These are phyloP conservation scores for Lota lota DNA, from an alignment of 2,113 vertebrate species.

Conservation along the genomic window DNA sequence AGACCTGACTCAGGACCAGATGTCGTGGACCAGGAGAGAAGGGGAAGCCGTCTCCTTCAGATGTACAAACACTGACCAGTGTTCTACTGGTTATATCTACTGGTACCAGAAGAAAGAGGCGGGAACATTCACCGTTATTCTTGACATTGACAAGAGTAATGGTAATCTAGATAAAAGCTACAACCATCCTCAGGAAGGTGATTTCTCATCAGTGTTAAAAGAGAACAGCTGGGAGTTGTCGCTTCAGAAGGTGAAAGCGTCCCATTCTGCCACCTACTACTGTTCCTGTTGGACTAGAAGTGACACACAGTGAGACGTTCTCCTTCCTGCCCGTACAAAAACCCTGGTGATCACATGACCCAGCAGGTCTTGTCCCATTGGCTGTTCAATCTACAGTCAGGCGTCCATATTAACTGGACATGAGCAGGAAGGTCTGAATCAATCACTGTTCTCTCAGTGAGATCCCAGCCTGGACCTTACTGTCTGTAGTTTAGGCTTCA, in stretches of 20 bases:
- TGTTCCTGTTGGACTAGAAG: background rate
- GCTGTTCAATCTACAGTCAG: no score
- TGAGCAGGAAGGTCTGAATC: no score
- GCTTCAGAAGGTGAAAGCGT: background rate
- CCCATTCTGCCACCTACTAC: constrained; percentile 8
- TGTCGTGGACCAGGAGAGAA: background rate
- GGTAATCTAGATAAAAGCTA: background rate
- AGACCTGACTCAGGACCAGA: constrained; percentile 2
- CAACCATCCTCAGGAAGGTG: constrained; percentile 1
- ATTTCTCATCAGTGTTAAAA: background rate
- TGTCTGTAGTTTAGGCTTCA: no score
- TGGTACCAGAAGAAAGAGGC: constrained; percentile 9
- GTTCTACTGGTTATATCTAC: background rate
- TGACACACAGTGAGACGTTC: constrained; percentile 4
- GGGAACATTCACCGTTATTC: background rate
- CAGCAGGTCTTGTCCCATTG: no score
- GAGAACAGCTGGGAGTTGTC: background rate
- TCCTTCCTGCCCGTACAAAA: constrained; percentile 6
- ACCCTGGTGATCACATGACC: background rate
- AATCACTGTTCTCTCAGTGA: no score
- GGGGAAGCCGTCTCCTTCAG: background rate
- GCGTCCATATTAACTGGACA: no score
- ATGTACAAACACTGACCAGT: background rate
- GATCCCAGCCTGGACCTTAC: no score
- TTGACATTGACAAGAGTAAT: background rate